Conservation (phyloP, 2,113 vertebrate genomes). For the Mobula hypostoma region DNA sequence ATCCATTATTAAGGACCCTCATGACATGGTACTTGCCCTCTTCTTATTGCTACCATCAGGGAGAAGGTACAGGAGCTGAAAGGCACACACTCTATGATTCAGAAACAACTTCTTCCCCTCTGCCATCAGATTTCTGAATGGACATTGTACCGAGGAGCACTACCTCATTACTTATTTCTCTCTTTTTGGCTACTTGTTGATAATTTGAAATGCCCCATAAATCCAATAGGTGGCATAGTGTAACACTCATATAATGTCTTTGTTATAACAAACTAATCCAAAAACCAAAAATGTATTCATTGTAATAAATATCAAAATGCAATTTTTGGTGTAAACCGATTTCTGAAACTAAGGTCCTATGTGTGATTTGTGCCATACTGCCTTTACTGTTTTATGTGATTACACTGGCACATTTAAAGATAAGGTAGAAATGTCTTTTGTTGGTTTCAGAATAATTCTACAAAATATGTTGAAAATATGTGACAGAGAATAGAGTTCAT, state of each 20-base stretch:
- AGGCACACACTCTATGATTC: no score
- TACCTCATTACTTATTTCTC: no score
- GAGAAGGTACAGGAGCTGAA: no score
- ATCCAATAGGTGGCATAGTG: background rate
- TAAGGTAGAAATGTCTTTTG: background rate
- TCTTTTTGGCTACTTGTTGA: no score
- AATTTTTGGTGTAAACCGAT: background rate
- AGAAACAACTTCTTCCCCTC: no score
- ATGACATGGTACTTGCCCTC: no score
- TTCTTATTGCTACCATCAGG: no score
- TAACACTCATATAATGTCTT: background rate
- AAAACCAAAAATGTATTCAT: background rate
- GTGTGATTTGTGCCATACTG: background rate
- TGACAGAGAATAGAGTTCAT: background rate
- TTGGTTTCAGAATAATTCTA: background rate
- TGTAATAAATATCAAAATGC: background rate
- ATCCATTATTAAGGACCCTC: no score
- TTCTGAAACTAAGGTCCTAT: background rate
- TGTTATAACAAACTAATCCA: background rate
- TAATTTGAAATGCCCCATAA: background rate
- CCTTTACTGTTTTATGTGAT: background rate
- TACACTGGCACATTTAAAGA: background rate
- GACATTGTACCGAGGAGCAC: no score
- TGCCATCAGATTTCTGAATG: no score
- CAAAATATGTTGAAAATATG: background rate